Conservation (phyloP, 2,888 invertebrate species). For the Eupithecia dodoneata region DNA sequence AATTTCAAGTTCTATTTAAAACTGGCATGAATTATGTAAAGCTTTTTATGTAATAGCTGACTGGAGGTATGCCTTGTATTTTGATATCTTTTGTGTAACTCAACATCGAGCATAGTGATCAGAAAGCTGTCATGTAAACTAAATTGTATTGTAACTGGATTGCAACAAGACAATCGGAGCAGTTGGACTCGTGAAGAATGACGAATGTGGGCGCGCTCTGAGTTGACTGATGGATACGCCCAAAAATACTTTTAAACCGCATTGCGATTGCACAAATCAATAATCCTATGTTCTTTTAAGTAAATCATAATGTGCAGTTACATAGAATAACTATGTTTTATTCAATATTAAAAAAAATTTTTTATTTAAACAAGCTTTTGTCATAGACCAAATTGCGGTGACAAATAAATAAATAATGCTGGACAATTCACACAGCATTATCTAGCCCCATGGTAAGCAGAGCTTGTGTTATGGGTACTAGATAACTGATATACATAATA, state of each 20-base stretch:
- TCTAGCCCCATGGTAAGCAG: too few relatives aligned
- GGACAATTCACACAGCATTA: too few relatives aligned
- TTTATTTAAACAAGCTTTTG: too few relatives aligned
- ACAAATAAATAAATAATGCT: too few relatives aligned
- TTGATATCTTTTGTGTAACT: conserved; percentile 20
- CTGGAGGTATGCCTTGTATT: not conserved
- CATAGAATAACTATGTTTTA: not conserved
- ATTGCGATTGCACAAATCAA: conserved; percentile 13
- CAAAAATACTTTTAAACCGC: conserved; percentile 41
- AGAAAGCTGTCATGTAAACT: conserved; percentile 46
- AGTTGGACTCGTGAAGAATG: conserved; percentile 47
- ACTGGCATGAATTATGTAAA: conserved; percentile 8
- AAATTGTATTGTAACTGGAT: conserved; percentile 49
- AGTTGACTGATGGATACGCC: conserved; percentile 42
- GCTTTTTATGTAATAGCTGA: not conserved
- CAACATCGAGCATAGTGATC: conserved; percentile 36
- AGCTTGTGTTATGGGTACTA: too few relatives aligned
- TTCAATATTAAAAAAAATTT: too few relatives aligned
- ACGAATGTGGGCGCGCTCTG: conserved; percentile 44
- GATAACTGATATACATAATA: too few relatives aligned
- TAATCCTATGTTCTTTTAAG: not conserved
- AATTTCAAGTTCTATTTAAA: conserved; percentile 12
- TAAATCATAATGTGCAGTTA: too few relatives aligned
- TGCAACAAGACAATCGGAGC: conserved; percentile 50
- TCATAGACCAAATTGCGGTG: too few relatives aligned